Evolutionary conservation across 2,797 vertebrate genomes (phyloP).

Genomic region (Mus minutoides): DNA sequence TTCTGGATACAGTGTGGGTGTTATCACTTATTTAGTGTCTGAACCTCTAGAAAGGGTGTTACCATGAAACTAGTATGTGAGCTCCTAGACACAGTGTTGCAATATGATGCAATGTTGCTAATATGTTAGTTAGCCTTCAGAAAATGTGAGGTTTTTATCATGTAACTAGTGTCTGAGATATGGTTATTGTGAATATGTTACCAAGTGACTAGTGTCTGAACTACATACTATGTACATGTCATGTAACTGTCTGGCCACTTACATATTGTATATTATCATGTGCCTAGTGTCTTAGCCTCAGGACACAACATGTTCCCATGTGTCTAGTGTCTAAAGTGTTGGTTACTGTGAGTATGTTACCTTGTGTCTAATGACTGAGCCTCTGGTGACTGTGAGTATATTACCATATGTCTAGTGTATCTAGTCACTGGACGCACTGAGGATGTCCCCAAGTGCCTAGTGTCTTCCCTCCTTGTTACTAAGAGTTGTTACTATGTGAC

Average conservation of each 20-base stretch:
- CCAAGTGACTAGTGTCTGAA: neutral
- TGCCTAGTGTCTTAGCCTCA: neutral
- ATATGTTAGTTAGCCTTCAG: neutral
- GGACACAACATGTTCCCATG: neutral
- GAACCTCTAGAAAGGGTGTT: neutral
- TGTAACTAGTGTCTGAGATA: neutral
- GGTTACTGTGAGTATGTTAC: neutral
- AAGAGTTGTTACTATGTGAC: neutral
- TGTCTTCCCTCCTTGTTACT: neutral
- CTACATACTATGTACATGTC: neutral
- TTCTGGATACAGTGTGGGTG: neutral
- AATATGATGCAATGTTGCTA: neutral
- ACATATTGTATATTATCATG: neutral
- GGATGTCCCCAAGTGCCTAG: neutral
- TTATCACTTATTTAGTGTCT: neutral
- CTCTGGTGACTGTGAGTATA: neutral
- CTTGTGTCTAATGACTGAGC: neutral
- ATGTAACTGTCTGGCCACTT: neutral
- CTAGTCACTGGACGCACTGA: neutral
- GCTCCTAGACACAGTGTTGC: neutral
- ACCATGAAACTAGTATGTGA: neutral
- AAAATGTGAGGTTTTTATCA: neutral
- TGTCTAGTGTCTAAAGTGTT: neutral
- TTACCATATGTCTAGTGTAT: neutral
- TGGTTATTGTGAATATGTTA: neutral